These are phyloP conservation scores for Halichoeres trimaculatus DNA, from an alignment of 2,113 vertebrate genomes.

Conservation along the genomic window DNA sequence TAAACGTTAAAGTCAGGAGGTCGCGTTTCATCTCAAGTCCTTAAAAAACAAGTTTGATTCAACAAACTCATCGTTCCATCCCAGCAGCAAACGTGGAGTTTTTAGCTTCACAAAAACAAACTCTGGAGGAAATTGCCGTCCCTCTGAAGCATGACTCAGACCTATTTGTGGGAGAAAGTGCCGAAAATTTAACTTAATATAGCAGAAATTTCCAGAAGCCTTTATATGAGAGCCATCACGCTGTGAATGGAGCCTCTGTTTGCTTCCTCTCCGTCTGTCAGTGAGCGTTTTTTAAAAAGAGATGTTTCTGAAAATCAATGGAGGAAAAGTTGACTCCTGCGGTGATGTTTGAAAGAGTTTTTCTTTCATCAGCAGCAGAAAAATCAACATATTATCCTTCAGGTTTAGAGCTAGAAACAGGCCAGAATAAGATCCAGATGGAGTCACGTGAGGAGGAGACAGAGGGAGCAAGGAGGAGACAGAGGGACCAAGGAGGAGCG, in stretches of 20 bases:
- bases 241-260: too few species aligned
- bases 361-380: neutral
- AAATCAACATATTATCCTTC: neutral
- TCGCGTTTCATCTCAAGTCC: too few species aligned
- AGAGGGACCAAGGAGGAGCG: too few species aligned
- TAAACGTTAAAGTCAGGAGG: too few species aligned
- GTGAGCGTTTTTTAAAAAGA: too few species aligned
- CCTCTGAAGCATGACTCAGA: neutral
- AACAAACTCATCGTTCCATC: too few species aligned
- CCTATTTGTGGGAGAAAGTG: neutral
- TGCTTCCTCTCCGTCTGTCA: neutral
- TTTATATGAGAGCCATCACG: too few species aligned
- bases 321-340: neutral
- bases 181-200: neutral
- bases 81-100: too few species aligned
- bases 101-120: neutral
- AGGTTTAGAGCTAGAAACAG: slow-evolving; percentile 17
- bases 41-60: too few species aligned
- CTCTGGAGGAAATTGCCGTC: neutral
- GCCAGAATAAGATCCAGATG: slow-evolving; percentile 25
- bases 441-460: neutral
- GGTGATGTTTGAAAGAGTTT: neutral
- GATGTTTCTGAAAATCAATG: neutral
- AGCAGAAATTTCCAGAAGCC: too few species aligned
- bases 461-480: neutral